A percentile compares a stretch with the other conserved stretches of the same genome.
These are phyloP conservation scores for Julus scanicus DNA, from an alignment of 2,888 invertebrate species.

Conservation along the genomic window DNA sequence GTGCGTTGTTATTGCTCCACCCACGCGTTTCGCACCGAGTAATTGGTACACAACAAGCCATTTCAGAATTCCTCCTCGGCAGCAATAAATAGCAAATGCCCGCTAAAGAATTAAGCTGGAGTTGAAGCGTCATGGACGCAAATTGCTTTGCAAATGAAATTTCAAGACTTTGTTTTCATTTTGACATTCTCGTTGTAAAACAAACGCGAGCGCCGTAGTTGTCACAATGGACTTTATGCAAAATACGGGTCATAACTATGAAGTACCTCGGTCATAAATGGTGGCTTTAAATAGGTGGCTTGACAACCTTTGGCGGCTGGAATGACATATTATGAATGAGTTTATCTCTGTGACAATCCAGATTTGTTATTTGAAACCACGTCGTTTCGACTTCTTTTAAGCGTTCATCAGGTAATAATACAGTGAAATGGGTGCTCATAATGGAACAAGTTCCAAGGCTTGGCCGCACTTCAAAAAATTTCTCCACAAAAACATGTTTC, in stretches of 20 bases:
- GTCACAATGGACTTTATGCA: neutral
- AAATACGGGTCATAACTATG: too few species aligned
- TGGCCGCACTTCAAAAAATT: too few species aligned
- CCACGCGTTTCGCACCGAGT: neutral
- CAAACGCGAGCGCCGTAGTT: neutral
- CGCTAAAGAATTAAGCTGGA: neutral
- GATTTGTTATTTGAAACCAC: too few species aligned
- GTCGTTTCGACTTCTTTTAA: too few species aligned
- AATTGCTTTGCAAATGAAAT: neutral
- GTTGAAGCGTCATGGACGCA: neutral
- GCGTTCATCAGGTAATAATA: too few species aligned
- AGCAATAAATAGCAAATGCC: neutral
- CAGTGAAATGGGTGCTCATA: too few species aligned
- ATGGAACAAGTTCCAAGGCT: too few species aligned
- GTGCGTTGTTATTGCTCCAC: neutral
- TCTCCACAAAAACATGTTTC: too few species aligned
- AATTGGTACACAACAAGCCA: constrained; percentile 28
- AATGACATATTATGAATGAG: too few species aligned
- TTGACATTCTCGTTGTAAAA: neutral
- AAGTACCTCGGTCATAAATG: neutral
- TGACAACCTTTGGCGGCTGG: too few species aligned
- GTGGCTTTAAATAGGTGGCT: neutral
- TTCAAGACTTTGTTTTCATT: neutral
- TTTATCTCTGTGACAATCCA: too few species aligned
- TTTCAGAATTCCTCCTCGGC: neutral